Evolutionary conservation across 2,888 invertebrate genomes (phyloP).

Genomic region (Parapristionchus giblindavisi): DNA sequence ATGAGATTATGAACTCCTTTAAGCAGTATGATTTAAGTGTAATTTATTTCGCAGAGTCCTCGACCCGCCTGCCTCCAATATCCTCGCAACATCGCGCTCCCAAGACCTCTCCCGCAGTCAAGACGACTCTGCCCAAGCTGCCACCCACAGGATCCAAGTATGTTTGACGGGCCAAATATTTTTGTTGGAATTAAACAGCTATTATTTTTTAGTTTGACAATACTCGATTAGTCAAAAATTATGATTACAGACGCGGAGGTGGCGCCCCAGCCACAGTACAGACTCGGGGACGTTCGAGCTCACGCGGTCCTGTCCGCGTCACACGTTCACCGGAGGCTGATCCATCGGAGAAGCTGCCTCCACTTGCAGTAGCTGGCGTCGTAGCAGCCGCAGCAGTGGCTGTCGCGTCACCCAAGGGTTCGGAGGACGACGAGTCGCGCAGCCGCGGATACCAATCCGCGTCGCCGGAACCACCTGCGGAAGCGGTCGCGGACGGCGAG

Average conservation of each 20-base stretch:
- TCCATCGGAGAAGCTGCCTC: constrained; percentile 1
- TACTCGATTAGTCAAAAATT: too few relatives aligned
- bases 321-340: constrained; percentile 8
- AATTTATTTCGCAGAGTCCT: constrained; percentile 48
- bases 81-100: constrained; percentile 5
- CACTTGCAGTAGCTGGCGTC: background rate
- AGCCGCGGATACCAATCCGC: constrained; percentile 31
- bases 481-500: background rate
- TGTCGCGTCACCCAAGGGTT: constrained; percentile 4
- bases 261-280: background rate
- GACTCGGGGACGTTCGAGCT: constrained; percentile 24
- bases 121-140: constrained; percentile 20
- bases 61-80: constrained; percentile 53
- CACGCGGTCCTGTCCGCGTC: constrained; percentile 38
- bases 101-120: constrained; percentile 35
- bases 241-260: too few relatives aligned
- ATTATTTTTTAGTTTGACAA: too few relatives aligned
- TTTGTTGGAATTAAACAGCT: too few relatives aligned
- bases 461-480: constrained; percentile 16
- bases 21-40: too few relatives aligned
- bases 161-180: too few relatives aligned
- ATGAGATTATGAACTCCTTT: too few relatives aligned
- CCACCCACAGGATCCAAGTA: constrained; percentile 24
- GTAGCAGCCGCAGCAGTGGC: constrained; percentile 25
- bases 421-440: constrained; percentile 20